Base-by-base conservation (phyloP, 1,140 invertebrate genomes). In the Trachymyrmex septentrionalis region DNA sequence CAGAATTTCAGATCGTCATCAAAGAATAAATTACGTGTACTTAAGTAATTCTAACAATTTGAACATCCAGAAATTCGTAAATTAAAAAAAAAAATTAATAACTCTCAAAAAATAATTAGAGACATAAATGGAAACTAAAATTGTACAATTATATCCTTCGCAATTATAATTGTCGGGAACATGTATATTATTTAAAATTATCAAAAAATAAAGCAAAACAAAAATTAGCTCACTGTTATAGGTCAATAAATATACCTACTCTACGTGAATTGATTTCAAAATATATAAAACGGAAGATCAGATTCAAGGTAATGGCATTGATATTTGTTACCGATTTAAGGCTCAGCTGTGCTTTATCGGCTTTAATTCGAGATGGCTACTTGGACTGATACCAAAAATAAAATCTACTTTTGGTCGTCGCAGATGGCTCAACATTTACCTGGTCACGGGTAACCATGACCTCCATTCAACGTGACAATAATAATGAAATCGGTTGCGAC, bases 401-500 rank as follows among this genome's bases (percentile, higher is more conserved):
- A 67, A 67, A 72, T 71, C n/a, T 16, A 59, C 67, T 82, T 72
- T 69, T 72, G 24, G 21, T 63, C 30, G 38, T 57, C 24, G 48
- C 64, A 81, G 38, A 71, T 71, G 66, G 50, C 14, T 64, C 38
- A 53, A 71, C 57, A 82, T 82, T 50, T 64, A 57, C 38, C 38
- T 21, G 67, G 30, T 48, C 21, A 30, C 59, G 14, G 16, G 10
- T 38, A 24, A 55, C 64, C 55, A 10, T 38, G 34, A 55, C 64
- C 55, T 67, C 53, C 61, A 63, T 85, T 91, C 67, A 50, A 80
- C 67, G 57, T 82, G 85, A 84, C 81, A 67, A 89, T 88, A 88
- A 91, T 90, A 84, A 88, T 63, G 88, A 90, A 88, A 88, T 91
- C 75, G 75, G 87, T 91, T 73, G 24, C 73, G n/a, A 10, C 14